Conservation (phyloP, 1,140 invertebrate genomes). For the Arion vulgaris region DNA sequence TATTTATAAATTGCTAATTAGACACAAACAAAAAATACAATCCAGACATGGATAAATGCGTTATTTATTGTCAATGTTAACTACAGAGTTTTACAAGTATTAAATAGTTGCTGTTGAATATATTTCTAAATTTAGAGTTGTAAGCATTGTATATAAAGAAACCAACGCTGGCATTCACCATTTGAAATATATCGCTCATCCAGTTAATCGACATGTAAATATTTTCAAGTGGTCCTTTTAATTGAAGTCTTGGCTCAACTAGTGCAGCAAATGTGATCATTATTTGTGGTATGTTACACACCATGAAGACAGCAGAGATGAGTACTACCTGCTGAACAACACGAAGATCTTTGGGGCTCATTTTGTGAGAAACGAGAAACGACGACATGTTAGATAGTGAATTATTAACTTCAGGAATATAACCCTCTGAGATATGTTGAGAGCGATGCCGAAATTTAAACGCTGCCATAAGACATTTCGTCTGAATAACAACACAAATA, state of each 20-base stretch:
- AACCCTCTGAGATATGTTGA: not conserved
- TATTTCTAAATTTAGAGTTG: slow-evolving; percentile 19
- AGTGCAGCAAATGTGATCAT: not conserved
- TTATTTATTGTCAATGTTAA: too few species aligned
- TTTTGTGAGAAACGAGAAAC: not conserved
- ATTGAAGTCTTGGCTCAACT: not conserved
- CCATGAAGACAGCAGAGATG: not conserved
- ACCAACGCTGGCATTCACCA: not conserved
- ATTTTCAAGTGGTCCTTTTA: not conserved
- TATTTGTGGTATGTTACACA: slow-evolving; percentile 2
- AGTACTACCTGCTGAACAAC: not conserved
- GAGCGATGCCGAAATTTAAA: not conserved
- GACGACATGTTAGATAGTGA: not conserved
- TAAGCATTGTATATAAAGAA: slow-evolving; percentile 10
- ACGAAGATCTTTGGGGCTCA: not conserved
- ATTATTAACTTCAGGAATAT: not conserved
- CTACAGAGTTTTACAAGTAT: too few species aligned
- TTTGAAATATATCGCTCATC: not conserved
- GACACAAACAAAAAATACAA: too few species aligned
- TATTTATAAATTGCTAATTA: too few species aligned
- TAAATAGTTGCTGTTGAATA: too few species aligned
- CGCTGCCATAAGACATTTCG: not conserved
- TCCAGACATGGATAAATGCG: too few species aligned
- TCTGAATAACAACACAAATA: not conserved
- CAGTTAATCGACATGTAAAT: not conserved